Percentiles rank a stretch among this genome's conserved stretches.
Evolutionary conservation across 37 sponge, comb jelly and placozoan species (phyloP).

Genomic region (Amphimedon queenslandica): DNA sequence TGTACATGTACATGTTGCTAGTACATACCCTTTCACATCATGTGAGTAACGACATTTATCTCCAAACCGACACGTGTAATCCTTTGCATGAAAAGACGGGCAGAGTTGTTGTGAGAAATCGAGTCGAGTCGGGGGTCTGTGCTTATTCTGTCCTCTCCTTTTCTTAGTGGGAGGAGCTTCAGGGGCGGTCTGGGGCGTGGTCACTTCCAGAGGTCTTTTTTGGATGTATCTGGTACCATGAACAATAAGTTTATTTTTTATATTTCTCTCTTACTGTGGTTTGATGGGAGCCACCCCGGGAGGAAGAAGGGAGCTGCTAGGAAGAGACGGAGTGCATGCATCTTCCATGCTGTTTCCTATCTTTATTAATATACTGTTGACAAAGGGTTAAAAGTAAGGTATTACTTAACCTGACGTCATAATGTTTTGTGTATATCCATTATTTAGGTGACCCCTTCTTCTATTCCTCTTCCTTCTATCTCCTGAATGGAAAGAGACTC

Average conservation of each 20-base stretch:
- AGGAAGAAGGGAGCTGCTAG: background rate
- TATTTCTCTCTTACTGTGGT: background rate
- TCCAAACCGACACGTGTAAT: slow-evolving; percentile 54
- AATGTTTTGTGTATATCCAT: no score
- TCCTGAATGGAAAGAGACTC: no score
- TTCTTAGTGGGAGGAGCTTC: slow-evolving; percentile 46
- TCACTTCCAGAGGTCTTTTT: background rate
- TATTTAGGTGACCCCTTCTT: no score
- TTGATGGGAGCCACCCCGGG: slow-evolving; percentile 35
- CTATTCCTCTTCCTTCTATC: no score
- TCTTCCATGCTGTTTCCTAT: no score
- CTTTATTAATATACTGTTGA: no score
- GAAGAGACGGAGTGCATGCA: no score
- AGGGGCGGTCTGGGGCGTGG: background rate
- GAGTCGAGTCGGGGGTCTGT: slow-evolving; percentile 44
- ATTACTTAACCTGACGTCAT: no score
- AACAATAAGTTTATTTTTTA: background rate
- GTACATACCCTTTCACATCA: no score
- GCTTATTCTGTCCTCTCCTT: slow-evolving; percentile 81
- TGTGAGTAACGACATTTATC: slow-evolving; percentile 84
- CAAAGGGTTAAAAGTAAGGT: no score
- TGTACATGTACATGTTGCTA: no score
- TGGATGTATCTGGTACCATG: slow-evolving; percentile 15
- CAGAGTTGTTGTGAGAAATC: slow-evolving; percentile 63
- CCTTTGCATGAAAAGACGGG: slow-evolving; percentile 22